Base-by-base conservation (phyloP, 2,797 vertebrate species). In the Onychomys torridus region DNA sequence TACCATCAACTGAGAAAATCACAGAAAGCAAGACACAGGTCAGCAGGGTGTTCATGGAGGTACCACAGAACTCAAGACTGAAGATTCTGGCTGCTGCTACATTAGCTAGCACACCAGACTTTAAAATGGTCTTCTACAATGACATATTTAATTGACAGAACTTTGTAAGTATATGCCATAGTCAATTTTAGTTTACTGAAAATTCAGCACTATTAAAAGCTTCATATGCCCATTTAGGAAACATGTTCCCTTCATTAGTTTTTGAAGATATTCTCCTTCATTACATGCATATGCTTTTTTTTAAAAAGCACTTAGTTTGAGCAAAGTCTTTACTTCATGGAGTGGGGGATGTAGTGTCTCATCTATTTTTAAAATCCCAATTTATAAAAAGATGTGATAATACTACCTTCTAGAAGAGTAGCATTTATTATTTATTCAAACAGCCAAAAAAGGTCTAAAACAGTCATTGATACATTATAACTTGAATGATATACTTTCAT, bases 171-270 rank as follows among this genome's bases (percentile, higher is more conserved):
- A 1, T 37, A 71, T 37, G 23, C 13, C 49, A 55, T 40, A 55
- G 79, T 55, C 23, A 81, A 86, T 43, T 61, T 95, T 71, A 92
- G 40, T 86, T 86, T 73, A 65, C 65, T 90, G n/a, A 86, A 79
- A 96, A 86, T 52, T 61, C 16, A 86, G 55, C 55, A 85, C 63
- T 81, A 63, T 63, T 65, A 67, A 93, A 82, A 61, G 84, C 11
- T 73, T 46, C 77, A 3, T 73, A 52, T 75, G 46, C 14, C 37
- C n/a, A 65, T 16, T 86, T 67, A 75, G 63, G 29, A 55, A 87
- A 27, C 40, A 37, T 55, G 2, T 29, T 10, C 69, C 85, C 29
- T 55, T 93, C 65, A 13, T 40, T 84, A 14, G 0, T 32, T 59
- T 71, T 23, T 34, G 17, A 49, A 34, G 83, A 9, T 78, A 29